Evolutionary conservation across 2,113 vertebrate genomes (phyloP), one percentile per base, ranked within the genome.

Genomic region (Perccottus glenii): DNA sequence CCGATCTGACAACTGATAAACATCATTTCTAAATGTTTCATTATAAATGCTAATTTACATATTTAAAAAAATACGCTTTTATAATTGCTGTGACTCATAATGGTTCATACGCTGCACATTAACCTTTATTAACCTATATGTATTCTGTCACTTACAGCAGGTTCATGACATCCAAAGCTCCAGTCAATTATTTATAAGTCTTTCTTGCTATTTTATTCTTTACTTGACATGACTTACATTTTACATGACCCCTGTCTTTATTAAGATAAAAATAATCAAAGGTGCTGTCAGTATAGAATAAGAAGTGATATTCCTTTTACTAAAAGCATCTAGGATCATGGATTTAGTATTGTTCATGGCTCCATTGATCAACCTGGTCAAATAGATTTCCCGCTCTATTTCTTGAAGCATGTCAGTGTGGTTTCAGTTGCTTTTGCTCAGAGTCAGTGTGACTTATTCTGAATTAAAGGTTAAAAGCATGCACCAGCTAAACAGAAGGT

Each of bases 111-210:
- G 52, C 5, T 55, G 36, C n/a, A 43, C 40, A 16, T 58, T 58
- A 58, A 43, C 56, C 56, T 58, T 36, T 19, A 19, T 42, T 58
- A 43, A 58, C 56, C 56, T 58, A 10, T n/a, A n/a, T 55, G 33
- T 55, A 38, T 38, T 11, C 52, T 4, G 33, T 55, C 56, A 58
- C 56, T 36, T 43, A 16, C 40, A 11, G n/a, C 38, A 27, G 40
- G n/a, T 35, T 58, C 40, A 43, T 11, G 36, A 15, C 36, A 58
- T 15, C 52, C 52, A 38, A 32, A 55, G 52, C 50, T 33, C 50
- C 8, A 55, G 6, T 38, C 33, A 38, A 55, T 55, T 55, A 55
- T 55, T 43, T 33, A 50, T 14, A 45, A 47, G 19, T 27, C 11
- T 46, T 47, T 55, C 6, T 47, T 38, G 7, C 11, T 12, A 16